Evolutionary conservation across 2,113 vertebrate species (phyloP).

Genomic region (Alaudala cheleensis): DNA sequence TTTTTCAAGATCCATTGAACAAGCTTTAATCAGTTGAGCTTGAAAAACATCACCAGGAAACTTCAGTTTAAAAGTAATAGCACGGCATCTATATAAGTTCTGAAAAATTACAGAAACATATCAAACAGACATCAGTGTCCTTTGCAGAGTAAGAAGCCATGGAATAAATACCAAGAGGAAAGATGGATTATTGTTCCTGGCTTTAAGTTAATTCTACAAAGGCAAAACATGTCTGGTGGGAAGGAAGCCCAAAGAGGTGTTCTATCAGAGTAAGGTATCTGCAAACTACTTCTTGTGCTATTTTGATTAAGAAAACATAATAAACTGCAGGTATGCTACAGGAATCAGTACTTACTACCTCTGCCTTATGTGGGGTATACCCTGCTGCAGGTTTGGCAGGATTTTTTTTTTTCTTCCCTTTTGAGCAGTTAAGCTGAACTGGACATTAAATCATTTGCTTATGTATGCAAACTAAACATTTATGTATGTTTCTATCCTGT

Average conservation of each 20-base stretch:
- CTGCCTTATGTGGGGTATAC: background rate
- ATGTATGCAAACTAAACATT: background rate
- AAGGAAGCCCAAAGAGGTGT: background rate
- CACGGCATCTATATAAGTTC: conserved; percentile 10
- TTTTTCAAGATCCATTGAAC: conserved; percentile 58
- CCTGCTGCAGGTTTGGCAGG: background rate
- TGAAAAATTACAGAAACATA: background rate
- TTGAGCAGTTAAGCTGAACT: background rate
- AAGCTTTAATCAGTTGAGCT: conserved; percentile 41
- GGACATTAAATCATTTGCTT: background rate
- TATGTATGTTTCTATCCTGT: background rate
- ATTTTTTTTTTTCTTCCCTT: background rate
- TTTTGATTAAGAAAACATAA: background rate
- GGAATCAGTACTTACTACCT: background rate
- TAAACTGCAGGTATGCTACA: background rate
- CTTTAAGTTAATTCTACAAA: conserved; percentile 4
- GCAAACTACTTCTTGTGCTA: background rate
- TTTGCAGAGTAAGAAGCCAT: background rate
- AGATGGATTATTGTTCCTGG: conserved; percentile 5
- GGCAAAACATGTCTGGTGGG: background rate
- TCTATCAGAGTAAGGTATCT: background rate
- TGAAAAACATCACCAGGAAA: conserved; percentile 47
- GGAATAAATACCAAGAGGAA: conserved; percentile 8
- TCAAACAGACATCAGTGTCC: background rate
- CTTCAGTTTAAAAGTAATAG: conserved; percentile 51